Conservation (phyloP, 2,888 invertebrate species). For the Carabus problematicus region DNA sequence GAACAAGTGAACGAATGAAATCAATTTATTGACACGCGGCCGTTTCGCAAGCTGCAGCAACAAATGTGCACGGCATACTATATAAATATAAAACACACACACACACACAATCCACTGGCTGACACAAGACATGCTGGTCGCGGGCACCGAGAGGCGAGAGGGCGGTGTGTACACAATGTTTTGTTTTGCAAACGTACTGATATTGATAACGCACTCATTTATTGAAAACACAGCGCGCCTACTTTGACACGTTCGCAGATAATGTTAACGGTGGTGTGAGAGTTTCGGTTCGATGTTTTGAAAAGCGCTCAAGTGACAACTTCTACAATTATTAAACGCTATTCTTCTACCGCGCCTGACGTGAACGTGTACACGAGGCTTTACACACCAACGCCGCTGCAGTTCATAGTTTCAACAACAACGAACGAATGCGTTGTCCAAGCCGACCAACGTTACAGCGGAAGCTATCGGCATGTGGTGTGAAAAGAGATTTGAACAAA, state of each 20-base stretch:
- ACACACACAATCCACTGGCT: constrained; percentile 11
- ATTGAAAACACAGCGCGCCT: constrained; percentile 15
- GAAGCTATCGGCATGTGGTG: no score
- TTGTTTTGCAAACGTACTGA: constrained; percentile 14
- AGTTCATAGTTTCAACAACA: no score
- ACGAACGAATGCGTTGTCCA: no score
- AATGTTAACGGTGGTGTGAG: constrained; percentile 12
- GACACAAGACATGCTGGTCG: constrained; percentile 2
- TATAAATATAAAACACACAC: constrained; percentile 25
- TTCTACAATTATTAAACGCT: constrained; percentile 32
- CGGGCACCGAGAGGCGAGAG: neutral
- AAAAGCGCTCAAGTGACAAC: constrained; percentile 31
- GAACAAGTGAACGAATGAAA: constrained; percentile 17
- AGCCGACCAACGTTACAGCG: no score
- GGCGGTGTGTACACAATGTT: constrained; percentile 1
- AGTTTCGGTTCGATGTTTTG: constrained; percentile 23
- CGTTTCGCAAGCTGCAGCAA: constrained; percentile 4
- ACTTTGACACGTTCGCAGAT: constrained; percentile 30
- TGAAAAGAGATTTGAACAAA: no score
- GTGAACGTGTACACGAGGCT: constrained; percentile 5
- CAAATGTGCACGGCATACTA: neutral
- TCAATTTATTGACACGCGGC: constrained; percentile 32
- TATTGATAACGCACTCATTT: constrained; percentile 33
- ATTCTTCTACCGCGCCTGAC: constrained; percentile 18
- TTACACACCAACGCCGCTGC: no score